Conservation (phyloP, 2,888 invertebrate species). For the Exocentrus adspersus region DNA sequence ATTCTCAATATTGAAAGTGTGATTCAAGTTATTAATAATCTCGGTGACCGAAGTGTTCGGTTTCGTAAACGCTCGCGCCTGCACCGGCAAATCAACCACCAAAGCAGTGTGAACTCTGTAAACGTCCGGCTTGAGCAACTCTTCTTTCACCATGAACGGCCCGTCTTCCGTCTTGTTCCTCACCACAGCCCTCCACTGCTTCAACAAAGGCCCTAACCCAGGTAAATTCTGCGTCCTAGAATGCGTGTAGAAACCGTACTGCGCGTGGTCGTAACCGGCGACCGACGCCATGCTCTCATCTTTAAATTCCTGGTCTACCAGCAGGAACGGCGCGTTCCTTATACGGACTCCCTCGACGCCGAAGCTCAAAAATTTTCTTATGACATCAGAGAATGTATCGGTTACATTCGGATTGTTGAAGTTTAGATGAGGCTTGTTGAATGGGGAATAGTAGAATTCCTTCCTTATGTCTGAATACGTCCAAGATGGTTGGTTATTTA, state of each 20-base stretch:
- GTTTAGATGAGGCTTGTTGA: slow-evolving; percentile 83
- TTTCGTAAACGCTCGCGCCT: slow-evolving; percentile 54
- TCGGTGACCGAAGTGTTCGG: slow-evolving; percentile 45
- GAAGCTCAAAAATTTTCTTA: slow-evolving; percentile 76
- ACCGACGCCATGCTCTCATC: slow-evolving; percentile 65
- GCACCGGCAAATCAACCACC: slow-evolving; percentile 60
- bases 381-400: slow-evolving; percentile 72
- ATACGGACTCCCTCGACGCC: slow-evolving; percentile 88
- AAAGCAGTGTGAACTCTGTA: slow-evolving; percentile 56
- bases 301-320: slow-evolving; percentile 68
- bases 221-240: slow-evolving; percentile 72
- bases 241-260: slow-evolving; percentile 75
- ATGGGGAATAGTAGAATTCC: slow-evolving; percentile 84
- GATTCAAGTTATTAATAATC: slow-evolving; percentile 51
- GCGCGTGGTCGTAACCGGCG: slow-evolving; percentile 61
- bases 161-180: slow-evolving; percentile 66
- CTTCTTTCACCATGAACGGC: slow-evolving; percentile 58
- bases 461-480: slow-evolving; percentile 70
- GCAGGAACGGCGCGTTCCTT: slow-evolving; percentile 72
- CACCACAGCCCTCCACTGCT: slow-evolving; percentile 72
- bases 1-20: slow-evolving; percentile 53
- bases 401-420: slow-evolving; percentile 76
- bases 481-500: slow-evolving; percentile 74
- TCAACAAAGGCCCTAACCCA: slow-evolving; percentile 69
- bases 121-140: slow-evolving; percentile 55